Evolutionary conservation across 2,113 vertebrate genomes (phyloP).

Genomic region (Austrofundulus limnaeus): DNA sequence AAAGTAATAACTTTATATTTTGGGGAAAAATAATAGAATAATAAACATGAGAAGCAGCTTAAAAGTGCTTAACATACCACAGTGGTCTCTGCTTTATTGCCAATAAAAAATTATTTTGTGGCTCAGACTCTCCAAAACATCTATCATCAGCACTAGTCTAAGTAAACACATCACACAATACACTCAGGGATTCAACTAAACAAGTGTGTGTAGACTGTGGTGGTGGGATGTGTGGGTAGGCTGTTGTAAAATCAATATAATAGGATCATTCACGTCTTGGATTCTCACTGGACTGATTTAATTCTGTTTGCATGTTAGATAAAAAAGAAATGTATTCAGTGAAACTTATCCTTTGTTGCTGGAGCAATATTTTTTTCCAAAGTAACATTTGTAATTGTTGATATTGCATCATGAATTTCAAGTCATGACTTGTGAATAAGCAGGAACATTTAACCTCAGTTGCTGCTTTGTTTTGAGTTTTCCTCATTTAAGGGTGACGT

Average conservation of each 20-base stretch:
- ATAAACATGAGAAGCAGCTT: background rate
- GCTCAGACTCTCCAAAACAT: conserved; percentile 9
- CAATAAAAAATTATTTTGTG: conserved; percentile 12
- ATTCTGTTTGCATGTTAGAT: background rate
- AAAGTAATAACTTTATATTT: background rate
- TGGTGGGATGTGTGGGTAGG: background rate
- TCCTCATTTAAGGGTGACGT: no score
- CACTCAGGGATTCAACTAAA: conserved; percentile 2
- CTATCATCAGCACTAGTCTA: background rate
- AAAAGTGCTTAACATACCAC: background rate
- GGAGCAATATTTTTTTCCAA: no score
- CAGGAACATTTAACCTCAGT: no score
- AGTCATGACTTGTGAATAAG: no score
- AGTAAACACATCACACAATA: background rate
- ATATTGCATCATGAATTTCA: no score
- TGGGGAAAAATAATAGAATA: background rate
- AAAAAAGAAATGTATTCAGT: no score
- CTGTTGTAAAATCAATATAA: background rate
- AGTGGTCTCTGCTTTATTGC: background rate
- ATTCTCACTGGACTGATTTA: background rate
- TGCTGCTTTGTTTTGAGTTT: no score
- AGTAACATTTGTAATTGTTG: no score
- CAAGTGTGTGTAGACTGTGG: background rate
- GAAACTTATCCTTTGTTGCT: no score
- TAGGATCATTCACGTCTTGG: background rate